Conservation (phyloP, 2,113 vertebrate species). For the Saccopteryx leptura region DNA sequence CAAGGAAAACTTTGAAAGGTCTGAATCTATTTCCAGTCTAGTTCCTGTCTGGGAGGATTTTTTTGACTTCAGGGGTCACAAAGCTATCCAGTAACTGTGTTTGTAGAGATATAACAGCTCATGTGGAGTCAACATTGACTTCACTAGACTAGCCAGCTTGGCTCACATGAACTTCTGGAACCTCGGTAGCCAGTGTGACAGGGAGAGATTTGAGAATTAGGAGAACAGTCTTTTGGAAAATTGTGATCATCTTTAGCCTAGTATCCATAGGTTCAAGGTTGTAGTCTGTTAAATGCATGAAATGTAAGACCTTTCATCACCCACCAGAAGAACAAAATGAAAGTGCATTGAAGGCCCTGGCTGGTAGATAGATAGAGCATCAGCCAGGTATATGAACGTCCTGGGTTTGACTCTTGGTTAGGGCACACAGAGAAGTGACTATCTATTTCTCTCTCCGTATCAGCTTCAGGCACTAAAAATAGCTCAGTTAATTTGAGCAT, state of each 20-base stretch:
- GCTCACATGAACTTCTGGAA: neutral
- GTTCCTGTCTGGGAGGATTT: neutral
- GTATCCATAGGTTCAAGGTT: neutral
- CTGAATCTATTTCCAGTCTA: neutral
- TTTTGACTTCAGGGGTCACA: neutral
- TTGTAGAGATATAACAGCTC: neutral
- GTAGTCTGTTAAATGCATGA: neutral
- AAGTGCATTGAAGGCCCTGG: neutral
- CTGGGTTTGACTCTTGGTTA: no score
- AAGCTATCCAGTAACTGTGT: neutral
- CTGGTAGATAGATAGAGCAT: no score
- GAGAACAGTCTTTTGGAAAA: neutral
- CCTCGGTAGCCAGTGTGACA: neutral
- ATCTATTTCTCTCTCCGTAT: no score
- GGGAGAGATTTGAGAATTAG: neutral
- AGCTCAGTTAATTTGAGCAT: no score
- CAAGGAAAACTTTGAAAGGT: neutral
- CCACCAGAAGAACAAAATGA: neutral
- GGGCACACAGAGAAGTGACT: no score
- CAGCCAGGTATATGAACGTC: no score
- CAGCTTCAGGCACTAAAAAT: no score
- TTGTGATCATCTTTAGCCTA: neutral
- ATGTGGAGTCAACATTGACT: neutral
- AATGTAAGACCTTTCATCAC: neutral
- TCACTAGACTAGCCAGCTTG: neutral